These are phyloP conservation scores for Cercopithecus neglectus DNA, from an alignment of 2,797 vertebrate species.

Conservation along the genomic window DNA sequence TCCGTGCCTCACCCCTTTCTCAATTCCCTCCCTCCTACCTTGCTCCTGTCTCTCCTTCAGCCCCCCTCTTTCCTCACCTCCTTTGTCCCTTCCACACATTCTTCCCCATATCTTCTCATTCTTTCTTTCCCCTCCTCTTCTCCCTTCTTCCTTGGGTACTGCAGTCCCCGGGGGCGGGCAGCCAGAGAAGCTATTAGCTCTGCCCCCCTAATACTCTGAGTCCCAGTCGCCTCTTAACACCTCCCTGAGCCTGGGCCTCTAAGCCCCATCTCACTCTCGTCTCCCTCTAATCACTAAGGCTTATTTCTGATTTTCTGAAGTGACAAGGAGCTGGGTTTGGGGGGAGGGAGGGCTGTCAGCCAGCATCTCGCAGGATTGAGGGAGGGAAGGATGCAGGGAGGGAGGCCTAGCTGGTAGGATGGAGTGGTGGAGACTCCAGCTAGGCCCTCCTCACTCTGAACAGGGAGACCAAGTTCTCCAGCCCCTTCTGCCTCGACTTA, in stretches of 20 bases:
- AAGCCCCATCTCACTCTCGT: slow-evolving; percentile 83
- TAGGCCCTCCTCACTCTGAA: not conserved
- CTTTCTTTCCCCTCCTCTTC: not conserved
- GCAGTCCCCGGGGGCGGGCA: slow-evolving; percentile 43
- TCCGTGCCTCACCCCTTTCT: not conserved
- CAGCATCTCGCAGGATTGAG: slow-evolving; percentile 61
- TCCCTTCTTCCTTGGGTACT: slow-evolving; percentile 10
- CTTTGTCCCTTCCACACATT: not conserved
- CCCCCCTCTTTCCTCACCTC: not conserved
- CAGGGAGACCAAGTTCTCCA: not conserved
- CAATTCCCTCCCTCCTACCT: not conserved
- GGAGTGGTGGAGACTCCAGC: not conserved
- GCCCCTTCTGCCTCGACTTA: not conserved
- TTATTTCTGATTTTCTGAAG: slow-evolving; percentile 88
- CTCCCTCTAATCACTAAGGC: slow-evolving; percentile 86
- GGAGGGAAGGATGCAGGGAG: slow-evolving; percentile 30
- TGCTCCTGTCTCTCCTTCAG: not conserved
- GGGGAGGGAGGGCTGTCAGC: slow-evolving; percentile 74
- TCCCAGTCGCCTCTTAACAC: slow-evolving; percentile 75
- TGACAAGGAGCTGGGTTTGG: slow-evolving; percentile 83
- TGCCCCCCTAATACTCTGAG: slow-evolving; percentile 74
- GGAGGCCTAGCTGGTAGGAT: slow-evolving; percentile 9
- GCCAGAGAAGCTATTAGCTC: slow-evolving; percentile 68
- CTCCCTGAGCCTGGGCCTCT: slow-evolving; percentile 78
- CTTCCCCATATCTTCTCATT: not conserved